A percentile compares a stretch with the other conserved stretches of the same genome.
phyloP scores from a whole-genome alignment of 2,797 vertebrate species.

The Coendou prehensilis region DNA sequence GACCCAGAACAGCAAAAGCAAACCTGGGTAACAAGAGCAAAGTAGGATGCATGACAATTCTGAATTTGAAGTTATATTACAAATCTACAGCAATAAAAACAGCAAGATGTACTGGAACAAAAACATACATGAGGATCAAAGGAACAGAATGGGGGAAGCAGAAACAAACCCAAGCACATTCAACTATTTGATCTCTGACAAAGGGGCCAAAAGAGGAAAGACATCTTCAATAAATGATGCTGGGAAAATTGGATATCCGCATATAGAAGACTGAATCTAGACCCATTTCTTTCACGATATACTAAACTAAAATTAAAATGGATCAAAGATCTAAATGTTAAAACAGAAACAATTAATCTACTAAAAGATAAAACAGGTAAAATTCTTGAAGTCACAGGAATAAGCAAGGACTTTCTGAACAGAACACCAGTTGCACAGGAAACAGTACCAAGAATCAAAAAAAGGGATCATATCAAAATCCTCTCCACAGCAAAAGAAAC shows the following conservation, averaged over 20 bases:
- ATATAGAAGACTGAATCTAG: not conserved
- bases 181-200: not conserved
- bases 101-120: not conserved
- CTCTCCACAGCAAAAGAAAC: not conserved
- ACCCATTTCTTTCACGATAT: not conserved
- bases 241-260: not conserved
- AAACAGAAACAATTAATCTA: not conserved
- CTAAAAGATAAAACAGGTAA: not conserved
- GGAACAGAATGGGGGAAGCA: not conserved
- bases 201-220: not conserved
- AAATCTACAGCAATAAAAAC: not conserved
- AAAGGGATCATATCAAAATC: not conserved
- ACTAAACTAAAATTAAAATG: too few relatives aligned
- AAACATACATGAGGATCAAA: not conserved
- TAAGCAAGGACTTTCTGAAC: not conserved
- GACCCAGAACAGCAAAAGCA: too few relatives aligned
- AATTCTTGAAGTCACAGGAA: not conserved
- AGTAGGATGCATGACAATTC: too few relatives aligned
- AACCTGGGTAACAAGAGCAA: too few relatives aligned
- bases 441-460: not conserved
- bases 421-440: not conserved
- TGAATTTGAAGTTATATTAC: not conserved
- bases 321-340: not conserved
- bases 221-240: not conserved
- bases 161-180: not conserved